phyloP scores from a whole-genome alignment of 37 sponge, comb jelly and placozoan species.

The Crambe crambe region DNA sequence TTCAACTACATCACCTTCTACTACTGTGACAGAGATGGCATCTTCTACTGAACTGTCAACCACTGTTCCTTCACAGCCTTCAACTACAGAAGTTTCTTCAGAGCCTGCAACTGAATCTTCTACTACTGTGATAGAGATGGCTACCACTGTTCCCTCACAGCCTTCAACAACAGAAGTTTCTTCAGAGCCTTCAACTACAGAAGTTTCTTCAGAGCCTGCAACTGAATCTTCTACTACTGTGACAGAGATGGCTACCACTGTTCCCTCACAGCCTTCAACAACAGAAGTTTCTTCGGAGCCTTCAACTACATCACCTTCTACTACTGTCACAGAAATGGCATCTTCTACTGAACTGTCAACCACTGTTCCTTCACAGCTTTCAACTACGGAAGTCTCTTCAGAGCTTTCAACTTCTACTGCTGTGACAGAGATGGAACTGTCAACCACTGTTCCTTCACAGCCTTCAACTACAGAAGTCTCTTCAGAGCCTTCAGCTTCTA shows the following conservation, averaged over 20 bases:
- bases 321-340: not conserved
- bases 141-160: not conserved
- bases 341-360: no score
- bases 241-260: not conserved
- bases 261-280: not conserved
- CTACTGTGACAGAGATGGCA: not conserved
- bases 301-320: not conserved
- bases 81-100: not conserved
- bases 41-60: no score
- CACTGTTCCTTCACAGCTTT: not conserved
- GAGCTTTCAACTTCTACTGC: not conserved
- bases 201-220: not conserved
- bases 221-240: not conserved
- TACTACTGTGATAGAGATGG: not conserved
- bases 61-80: not conserved
- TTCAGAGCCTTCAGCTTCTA: not conserved
- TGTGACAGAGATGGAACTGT: not conserved
- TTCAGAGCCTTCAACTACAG: not conserved
- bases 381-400: not conserved
- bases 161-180: not conserved
- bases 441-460: not conserved
- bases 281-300: not conserved
- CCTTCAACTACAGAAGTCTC: not conserved
- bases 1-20: not conserved
- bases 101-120: not conserved